Evolutionary conservation across 2,888 invertebrate genomes (phyloP), one percentile per base, ranked within the genome.

Genomic region (Torymus texanus): DNA sequence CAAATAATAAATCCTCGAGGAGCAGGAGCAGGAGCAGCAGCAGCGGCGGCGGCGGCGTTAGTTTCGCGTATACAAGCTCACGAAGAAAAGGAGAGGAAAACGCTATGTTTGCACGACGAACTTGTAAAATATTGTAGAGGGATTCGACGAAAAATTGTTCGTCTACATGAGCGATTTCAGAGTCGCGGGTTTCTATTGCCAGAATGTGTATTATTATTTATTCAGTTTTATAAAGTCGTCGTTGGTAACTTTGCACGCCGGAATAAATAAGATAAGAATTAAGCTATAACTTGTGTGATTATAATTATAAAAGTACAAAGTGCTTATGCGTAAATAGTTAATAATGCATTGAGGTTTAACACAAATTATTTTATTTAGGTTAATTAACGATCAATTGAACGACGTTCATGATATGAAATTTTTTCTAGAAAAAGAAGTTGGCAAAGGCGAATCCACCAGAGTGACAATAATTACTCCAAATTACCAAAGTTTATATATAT

Each of bases 1-100:
- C 86, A 84, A 85, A 86, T 84, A 86, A 86, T 85, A 85, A 86
- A 86, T 86, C 83, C 79, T 62, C 58, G 61, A 72, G 71, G 70
- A 68, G 72, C 41, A 50, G 10, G 51, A 12, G 51, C 10, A 24
- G 5, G 50, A 53, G 24, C 24, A 24, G 24, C 24, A 24, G 24
- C 24, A 53, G n/a, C n/a, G n/a, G 16, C 10, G 16, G 8, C 53
- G n/a, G 24, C n/a, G 29, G 18, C 18, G 29, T 5, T 5, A 41
- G 21, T 13, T 14, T n/a, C 29, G 14, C 16, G 62, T 50, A 1
- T 14, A 13, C 8, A 8, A n/a, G 50, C 61, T 55, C 1, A 21
- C 18, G 41, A 51, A 21, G 50, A 13, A 41, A 70, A n/a, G n/a
- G n/a, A n/a, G n/a, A 41, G 21, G 68, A 58, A 55, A 61, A 63